Evolutionary conservation across 2,888 invertebrate genomes (phyloP), one percentile per base, ranked within the genome.

Genomic region (Chrysolina americana): DNA sequence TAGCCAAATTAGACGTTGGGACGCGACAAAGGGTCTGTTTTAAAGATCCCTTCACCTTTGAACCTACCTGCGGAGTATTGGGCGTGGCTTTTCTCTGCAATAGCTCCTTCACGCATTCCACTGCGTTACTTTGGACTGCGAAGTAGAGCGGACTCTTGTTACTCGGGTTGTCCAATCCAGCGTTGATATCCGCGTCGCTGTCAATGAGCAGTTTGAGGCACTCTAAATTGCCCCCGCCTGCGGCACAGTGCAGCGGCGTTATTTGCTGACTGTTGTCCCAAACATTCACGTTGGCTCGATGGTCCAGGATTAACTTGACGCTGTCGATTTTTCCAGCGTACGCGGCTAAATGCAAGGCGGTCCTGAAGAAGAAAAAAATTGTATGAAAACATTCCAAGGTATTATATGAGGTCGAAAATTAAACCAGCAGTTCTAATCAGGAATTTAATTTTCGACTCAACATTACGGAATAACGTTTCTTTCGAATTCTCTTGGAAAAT

Each of bases 71-170:
- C 36, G 94, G 93, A 72, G 94, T 94, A 84, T 96, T 95, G 28
- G 96, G 94, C 84, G 92, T 92, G 3, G 96, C 96, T 65, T 95
- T 95, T 78, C 93, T 92, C 80, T 93, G 91, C 68, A 96, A 87
- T 77, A 97, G 89, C 78, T 91, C 90, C 83, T 91, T 90, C 2
- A 94, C 94, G 82, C 95, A 95, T 78, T 94, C 93, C 71, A 91
- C 89, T 13, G 93, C 92, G 83, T 93, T 91, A 83, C 93, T 94
- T 79, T 94, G 91, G 68, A 96, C 95, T 0, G 97, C 97, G 86
- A 94, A 95, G 86, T 96, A 95, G 76, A 97, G 88, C 0, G 97
- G 94, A 53, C 95, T 95, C 78, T 92, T 91, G 70, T 92, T 91
- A 48, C 94, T 95, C 77, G 92, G 91, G 70, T 92, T 91, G 44